phyloP scores from a whole-genome alignment of 1,140 invertebrate genomes.

The Polypedilum pembai region DNA sequence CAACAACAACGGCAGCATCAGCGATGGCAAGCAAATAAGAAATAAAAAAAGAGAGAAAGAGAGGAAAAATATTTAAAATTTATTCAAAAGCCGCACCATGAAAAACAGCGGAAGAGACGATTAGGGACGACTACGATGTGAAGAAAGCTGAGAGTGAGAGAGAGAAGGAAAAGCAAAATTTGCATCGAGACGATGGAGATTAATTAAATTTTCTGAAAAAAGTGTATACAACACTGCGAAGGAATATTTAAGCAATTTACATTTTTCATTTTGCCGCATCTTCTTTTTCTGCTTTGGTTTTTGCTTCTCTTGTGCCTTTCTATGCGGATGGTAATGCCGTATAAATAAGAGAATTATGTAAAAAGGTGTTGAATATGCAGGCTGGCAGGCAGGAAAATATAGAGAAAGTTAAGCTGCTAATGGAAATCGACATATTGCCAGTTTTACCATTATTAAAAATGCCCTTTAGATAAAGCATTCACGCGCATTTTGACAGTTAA shows the following conservation, averaged over 20 bases:
- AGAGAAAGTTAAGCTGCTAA: not conserved
- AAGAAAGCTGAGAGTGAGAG: not conserved
- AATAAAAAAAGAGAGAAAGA: not conserved
- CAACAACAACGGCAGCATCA: not conserved
- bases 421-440: constrained; percentile 12
- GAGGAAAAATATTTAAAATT: constrained; percentile 9
- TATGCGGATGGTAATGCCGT: not conserved
- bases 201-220: constrained; percentile 25
- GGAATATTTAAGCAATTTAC: constrained; percentile 8
- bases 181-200: constrained; percentile 24
- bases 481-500: not conserved
- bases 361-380: not conserved
- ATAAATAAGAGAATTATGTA: not conserved
- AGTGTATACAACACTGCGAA: not conserved
- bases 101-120: not conserved
- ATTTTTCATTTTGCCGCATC: constrained; percentile 20
- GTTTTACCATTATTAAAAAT: not conserved
- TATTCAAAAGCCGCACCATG: constrained; percentile 16
- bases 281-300: not conserved
- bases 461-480: not conserved
- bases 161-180: not conserved
- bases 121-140: not conserved
- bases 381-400: not conserved
- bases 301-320: not conserved
- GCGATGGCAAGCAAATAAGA: not conserved